Conservation (phyloP, 2,797 vertebrate genomes). For the Rhinophrynus dorsalis region DNA sequence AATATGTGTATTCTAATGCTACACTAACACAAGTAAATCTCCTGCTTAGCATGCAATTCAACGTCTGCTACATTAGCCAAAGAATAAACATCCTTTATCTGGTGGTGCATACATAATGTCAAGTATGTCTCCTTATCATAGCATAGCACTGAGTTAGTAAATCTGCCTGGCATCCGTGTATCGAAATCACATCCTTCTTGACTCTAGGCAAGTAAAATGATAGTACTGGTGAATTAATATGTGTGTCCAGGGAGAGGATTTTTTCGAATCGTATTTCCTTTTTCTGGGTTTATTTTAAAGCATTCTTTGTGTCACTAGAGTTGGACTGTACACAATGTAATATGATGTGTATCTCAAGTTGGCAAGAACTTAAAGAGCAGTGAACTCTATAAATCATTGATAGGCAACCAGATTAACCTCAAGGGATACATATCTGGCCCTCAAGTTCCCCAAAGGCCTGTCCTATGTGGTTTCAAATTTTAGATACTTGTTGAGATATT, state of each 20-base stretch:
- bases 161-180: slow-evolving; percentile 3
- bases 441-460: too few relatives aligned
- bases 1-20: background rate
- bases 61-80: background rate
- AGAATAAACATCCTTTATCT: slow-evolving; percentile 27
- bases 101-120: slow-evolving; percentile 6
- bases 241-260: slow-evolving; percentile 65
- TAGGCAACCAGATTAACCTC: too few relatives aligned
- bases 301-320: slow-evolving; percentile 53
- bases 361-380: too few relatives aligned
- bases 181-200: background rate
- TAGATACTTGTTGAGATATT: too few relatives aligned
- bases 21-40: slow-evolving; percentile 3
- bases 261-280: slow-evolving; percentile 68
- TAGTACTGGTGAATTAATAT: slow-evolving; percentile 32
- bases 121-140: background rate
- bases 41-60: background rate
- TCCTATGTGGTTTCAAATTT: too few relatives aligned
- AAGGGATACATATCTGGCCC: too few relatives aligned
- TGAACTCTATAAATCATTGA: too few relatives aligned
- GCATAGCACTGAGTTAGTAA: slow-evolving; percentile 2
- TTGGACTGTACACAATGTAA: slow-evolving; percentile 52
- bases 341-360: slow-evolving; percentile 56
- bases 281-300: slow-evolving; percentile 64
- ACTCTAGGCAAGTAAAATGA: slow-evolving; percentile 20